Conservation (phyloP, 2,888 invertebrate genomes). For the Scaptomyza polygonia region DNA sequence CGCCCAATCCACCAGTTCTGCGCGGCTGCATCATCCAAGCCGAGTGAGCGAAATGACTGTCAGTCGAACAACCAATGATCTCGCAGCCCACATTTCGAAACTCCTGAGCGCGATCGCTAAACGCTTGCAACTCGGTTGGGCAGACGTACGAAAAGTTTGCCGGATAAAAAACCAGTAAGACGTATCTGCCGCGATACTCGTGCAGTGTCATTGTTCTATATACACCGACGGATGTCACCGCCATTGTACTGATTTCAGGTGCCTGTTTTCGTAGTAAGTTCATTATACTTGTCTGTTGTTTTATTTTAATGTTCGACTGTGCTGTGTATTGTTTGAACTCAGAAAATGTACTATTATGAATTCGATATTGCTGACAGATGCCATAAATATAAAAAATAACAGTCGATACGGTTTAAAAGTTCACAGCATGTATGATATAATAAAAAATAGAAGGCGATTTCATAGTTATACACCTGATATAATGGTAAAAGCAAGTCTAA, state of each 20-base stretch:
- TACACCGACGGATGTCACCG: conserved; percentile 22
- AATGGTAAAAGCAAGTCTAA: too few species aligned
- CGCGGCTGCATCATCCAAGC: conserved; percentile 97
- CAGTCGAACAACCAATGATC: conserved; percentile 95
- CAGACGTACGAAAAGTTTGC: conserved; percentile 94
- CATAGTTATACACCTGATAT: too few species aligned
- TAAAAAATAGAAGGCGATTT: too few species aligned
- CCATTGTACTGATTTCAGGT: conserved; percentile 51
- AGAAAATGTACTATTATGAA: conserved; percentile 1
- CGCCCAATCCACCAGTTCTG: conserved; percentile 95
- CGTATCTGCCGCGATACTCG: conserved; percentile 92
- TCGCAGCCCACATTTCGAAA: conserved; percentile 93
- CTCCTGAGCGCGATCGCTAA: conserved; percentile 94
- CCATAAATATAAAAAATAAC: too few species aligned
- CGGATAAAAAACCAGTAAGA: conserved; percentile 95
- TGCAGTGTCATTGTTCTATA: conserved; percentile 84
- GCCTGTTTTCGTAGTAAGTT: conserved; percentile 46
- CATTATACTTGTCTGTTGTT: conserved; percentile 27
- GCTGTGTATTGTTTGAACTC: neutral
- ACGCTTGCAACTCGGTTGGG: conserved; percentile 97
- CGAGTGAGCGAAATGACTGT: conserved; percentile 97
- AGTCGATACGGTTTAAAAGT: too few species aligned
- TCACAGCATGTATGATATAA: too few species aligned
- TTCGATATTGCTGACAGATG: too few species aligned
- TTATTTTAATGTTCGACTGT: neutral